Base-by-base conservation (phyloP, 2,888 invertebrate species). In the Timema podura region DNA sequence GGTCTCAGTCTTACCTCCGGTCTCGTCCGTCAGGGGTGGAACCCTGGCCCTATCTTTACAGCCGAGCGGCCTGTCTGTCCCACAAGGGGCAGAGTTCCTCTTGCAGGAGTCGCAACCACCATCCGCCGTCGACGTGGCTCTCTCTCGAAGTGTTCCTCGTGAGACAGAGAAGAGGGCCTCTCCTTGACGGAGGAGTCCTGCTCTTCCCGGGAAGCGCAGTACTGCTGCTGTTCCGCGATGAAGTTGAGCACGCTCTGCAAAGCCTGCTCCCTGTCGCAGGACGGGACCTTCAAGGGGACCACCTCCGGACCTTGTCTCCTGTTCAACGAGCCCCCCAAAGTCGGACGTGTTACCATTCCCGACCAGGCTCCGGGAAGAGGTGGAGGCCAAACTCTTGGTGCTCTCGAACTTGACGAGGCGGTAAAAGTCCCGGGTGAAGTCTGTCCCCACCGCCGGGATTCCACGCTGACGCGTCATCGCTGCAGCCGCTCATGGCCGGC, bases 381-480 rank as follows among this genome's bases (percentile, higher is more conserved):
- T 90, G 49, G 90, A 90, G 59, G 90, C 91, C 78, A 91, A 82
- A 79, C 91, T 91, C 79, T 90, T 91, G 73, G 89, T 91, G 81
- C 91, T 91, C 79, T 91, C 92, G 78, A 91, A 91, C 81, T 91
- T 91, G 65, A 91, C 91, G 73, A 92, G 85, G 48, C 91, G 87
- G 79, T 92, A 92, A 80, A 91, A 92, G 81, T 92, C 92, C 74
- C 91, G 83, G 6, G 91, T 91, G 77, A 92, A 92, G 79, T 91
- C 90, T 13, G 89, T 86, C 30, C 90, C 90, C 30, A 90, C 84
- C 0, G 89, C 87, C 45, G 75, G 70, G 76, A 74, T 30, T 76
- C 76, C 2, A 75, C 73, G 47, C 72, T 73, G 30, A 68, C 73
- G 6, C 74, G 48, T 89, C 89, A 77, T 89, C 89, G 79, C 85